Evolutionary conservation across 2,888 invertebrate species (phyloP), one percentile per base, ranked within the genome.

Genomic region (Synanthedon formicaeformis): DNA sequence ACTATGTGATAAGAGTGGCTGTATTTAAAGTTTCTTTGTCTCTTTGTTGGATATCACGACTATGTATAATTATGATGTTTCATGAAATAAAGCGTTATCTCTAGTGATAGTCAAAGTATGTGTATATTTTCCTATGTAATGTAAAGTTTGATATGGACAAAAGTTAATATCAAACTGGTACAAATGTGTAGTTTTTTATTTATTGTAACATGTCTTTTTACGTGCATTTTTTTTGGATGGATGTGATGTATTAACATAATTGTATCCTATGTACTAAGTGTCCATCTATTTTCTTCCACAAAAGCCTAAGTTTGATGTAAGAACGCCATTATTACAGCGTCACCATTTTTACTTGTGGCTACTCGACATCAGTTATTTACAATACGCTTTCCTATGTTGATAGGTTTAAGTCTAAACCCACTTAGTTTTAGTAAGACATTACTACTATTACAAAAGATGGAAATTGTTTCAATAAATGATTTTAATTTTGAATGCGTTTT

Each of bases 1-100:
- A 73, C 78, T 81, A 79, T 85, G 86, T 87, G 87, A 86, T 86
- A 87, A 85, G 85, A 79, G 85, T 81, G 87, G 85, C 85, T 87
- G 87, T 70, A 65, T 74, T 73, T 75, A 69, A 68, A 77, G 73
- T 75, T 64, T 65, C 67, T 65, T 72, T 68, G 66, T 73, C 73
- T 76, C 75, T 74, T 74, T 65, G 65, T 70, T 71, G 63, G 67
- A 68, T 64, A 67, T 61, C 54, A 56, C 56, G 56, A 13, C 14
- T 16, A 52, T 52, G 12, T 52, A 53, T 51, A 48, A 48, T 34
- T 50, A 50, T 51, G 13, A 51, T 34, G 8, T 40, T 51, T 18
- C 48, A 51, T 49, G 52, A 41, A 52, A 50, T 56, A 56, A 51
- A 53, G 34, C 52, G 53, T 57, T 59, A 53, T 50, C 48, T 51